Base-by-base conservation (phyloP, 2,113 vertebrate genomes). In the Ceuthmochares aereus region DNA sequence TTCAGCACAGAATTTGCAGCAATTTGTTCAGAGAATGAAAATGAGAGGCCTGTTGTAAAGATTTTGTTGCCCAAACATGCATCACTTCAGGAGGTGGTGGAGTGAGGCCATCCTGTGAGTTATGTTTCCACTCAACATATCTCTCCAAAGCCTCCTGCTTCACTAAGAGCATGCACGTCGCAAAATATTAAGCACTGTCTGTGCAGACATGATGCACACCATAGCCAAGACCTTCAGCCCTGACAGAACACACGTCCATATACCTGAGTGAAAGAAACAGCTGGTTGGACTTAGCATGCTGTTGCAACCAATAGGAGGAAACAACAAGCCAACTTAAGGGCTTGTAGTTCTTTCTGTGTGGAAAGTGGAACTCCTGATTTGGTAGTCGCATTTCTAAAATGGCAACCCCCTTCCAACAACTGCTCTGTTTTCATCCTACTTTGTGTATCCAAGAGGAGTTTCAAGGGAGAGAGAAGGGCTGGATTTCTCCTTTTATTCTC, bases 191-290 rank as follows among this genome's bases (percentile, higher is more conserved):
- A 81, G 37, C 0, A 0, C 18, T 51, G 29, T 40, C 54, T 82
- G 18, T 89, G 34, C 59, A 81, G 72, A 60, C 43, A 32, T 27
- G 18, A 56, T 64, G 34, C 34, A 67, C 42, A 34, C 79, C 37
- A n/a, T 9, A 80, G 69, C 58, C 5, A 19, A 68, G 68, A 84
- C 32, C 55, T 76, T 86, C 73, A 91, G 63, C 62, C 60, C 43
- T 81, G 69, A 92, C 85, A 94, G 49, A 49, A 64, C 64, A 70
- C 25, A 14, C 15, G 52, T 73, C 64, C 87, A 36, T 64, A 72
- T 90, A 92, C 92, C 94, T 97, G 96, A 97, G 92, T 90, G 86
- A 84, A 80, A 90, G 85, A 72, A 96, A 78, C 29, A 87, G 72
- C 72, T 88, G 64, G 4, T 75, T 94, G 68, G 30, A 75, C 54